Base-by-base conservation (phyloP, 2,113 vertebrate genomes). In the Perca schrenkii region DNA sequence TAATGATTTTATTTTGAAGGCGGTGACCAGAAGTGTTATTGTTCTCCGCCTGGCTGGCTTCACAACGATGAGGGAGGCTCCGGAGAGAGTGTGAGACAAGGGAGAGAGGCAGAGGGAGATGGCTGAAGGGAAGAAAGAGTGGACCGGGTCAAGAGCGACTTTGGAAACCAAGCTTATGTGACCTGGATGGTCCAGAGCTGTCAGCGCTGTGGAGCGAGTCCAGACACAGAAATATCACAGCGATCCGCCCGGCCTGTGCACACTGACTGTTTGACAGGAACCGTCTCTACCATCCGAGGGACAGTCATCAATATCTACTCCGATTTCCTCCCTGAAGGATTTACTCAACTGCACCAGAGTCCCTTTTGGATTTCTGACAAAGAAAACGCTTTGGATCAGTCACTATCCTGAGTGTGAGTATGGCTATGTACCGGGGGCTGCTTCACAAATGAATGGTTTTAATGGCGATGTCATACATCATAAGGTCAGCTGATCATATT, bases 1-100 rank as follows among this genome's bases (percentile, higher is more conserved):
- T 19, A 0, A 4, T 1, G 43, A 22, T 82, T 90, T 93, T 93
- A 93, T 88, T 91, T 70, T 92, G 89, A 88, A 93, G 69, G 83
- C 15, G 13, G 0, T 0, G 2, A 0, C 28, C 76, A 21, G 88
- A 80, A 76, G 49, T 61, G 0, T 1, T 8, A 0, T 43, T n/a
- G 0, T 17, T 50, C 4, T 49, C 13, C 43, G 47, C 14, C n/a
- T n/a, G n/a, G 1, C 5, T 8, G 8, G 7, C 2, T 67, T 86
- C 67, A 82, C 69, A 2, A 47, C 13, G 62, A 7, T 17, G 76
- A 69, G 64, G 36, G 62, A 74, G 72, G 34, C 67, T 69, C 68
- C 66, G 16, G 70, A 0, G 78, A 79, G 28, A 73, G 78, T 21
- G 83, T 77, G 57, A 73, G 80, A 86, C 34, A n/a, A 47, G 36